Percentiles rank a stretch among this genome's conserved stretches.
Evolutionary conservation across 2,888 invertebrate species (phyloP).

Genomic region (Trimorus sp.): DNA sequence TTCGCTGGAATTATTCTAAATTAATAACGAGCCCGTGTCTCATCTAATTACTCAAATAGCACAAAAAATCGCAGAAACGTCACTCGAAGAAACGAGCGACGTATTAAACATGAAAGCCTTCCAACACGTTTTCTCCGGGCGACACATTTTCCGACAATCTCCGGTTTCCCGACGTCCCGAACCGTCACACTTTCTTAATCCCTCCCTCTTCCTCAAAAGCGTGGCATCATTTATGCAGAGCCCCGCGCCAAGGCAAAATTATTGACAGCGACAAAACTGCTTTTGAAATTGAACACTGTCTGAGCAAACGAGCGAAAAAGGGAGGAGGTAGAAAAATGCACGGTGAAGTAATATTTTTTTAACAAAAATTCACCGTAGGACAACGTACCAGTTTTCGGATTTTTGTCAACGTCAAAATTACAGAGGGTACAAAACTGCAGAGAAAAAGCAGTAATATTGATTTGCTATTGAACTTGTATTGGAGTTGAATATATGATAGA

Average conservation of each 20-base stretch:
- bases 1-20: constrained; percentile 7
- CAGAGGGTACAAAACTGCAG: too few species aligned
- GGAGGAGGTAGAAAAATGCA: not conserved
- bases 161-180: constrained; percentile 12
- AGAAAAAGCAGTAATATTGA: too few species aligned
- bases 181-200: constrained; percentile 28
- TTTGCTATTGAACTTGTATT: too few species aligned
- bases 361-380: too few species aligned
- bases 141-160: constrained; percentile 35
- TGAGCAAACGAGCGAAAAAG: constrained; percentile 9
- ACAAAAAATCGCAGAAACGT: constrained; percentile 24
- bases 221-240: constrained; percentile 37
- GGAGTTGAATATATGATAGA: too few species aligned
- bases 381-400: too few species aligned
- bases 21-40: constrained; percentile 7
- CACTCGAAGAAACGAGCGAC: constrained; percentile 15
- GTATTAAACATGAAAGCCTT: constrained; percentile 29
- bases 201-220: constrained; percentile 25
- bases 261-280: constrained; percentile 35
- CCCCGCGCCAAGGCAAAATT: constrained; percentile 20
- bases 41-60: constrained; percentile 22
- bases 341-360: not conserved
- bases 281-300: constrained; percentile 34
- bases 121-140: constrained; percentile 24
- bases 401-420: too few species aligned